Percentiles rank a stretch among this genome's conserved stretches.
These are phyloP conservation scores for Prietella phreatophila DNA, from an alignment of 2,113 vertebrate genomes.

Conservation along the genomic window DNA sequence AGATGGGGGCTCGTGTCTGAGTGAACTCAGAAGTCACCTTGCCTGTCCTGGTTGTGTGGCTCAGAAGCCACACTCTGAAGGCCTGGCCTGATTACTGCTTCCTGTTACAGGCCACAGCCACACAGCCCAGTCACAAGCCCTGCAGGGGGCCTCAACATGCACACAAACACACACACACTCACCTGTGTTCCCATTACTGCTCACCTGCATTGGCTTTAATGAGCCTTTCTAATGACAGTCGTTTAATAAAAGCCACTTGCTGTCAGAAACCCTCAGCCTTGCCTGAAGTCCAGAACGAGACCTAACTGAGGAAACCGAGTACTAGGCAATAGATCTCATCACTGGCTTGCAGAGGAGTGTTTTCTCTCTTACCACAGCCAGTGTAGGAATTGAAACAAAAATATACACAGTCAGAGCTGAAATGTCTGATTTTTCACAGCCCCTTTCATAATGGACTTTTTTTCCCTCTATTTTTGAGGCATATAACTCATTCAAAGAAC, in stretches of 20 bases:
- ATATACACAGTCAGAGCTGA: not conserved
- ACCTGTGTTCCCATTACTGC: constrained; percentile 65
- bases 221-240: constrained; percentile 65
- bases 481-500: not conserved
- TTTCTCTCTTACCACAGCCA: constrained; percentile 13
- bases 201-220: constrained; percentile 65
- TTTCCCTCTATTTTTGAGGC: too few relatives aligned
- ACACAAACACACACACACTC: constrained; percentile 46
- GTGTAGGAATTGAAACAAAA: not conserved
- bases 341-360: constrained; percentile 16
- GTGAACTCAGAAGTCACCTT: constrained; percentile 59
- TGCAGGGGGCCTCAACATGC: constrained; percentile 51
- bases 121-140: constrained; percentile 51
- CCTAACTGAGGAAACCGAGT: constrained; percentile 25
- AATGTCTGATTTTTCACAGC: not conserved
- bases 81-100: constrained; percentile 62
- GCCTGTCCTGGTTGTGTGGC: constrained; percentile 56
- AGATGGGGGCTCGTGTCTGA: constrained; percentile 46
- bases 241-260: constrained; percentile 70
- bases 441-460: not conserved
- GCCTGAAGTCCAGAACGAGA: constrained; percentile 39
- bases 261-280: constrained; percentile 54
- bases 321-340: constrained; percentile 39
- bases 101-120: constrained; percentile 47
- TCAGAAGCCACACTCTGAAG: constrained; percentile 56